phyloP scores from a whole-genome alignment of 2,888 invertebrate species.

The Hirtodrosophila histrioides region DNA sequence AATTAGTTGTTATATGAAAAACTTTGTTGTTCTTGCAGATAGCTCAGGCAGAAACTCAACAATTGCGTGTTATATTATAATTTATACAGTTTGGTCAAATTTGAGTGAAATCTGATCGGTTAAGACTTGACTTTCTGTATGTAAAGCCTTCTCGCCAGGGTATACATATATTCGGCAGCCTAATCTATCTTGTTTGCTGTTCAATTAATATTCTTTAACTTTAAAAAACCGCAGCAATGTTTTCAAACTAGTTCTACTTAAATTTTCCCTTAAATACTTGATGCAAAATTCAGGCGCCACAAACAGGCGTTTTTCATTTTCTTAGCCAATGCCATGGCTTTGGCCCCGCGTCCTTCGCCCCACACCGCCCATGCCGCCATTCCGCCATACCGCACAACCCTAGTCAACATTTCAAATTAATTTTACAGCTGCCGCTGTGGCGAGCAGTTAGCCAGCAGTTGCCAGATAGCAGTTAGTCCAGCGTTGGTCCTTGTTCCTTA shows the following conservation, averaged over 20 bases:
- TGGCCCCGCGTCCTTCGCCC: background rate
- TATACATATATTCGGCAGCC: too few species aligned
- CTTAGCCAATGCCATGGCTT: constrained; percentile 5
- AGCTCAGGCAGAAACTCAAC: too few species aligned
- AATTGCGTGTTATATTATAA: too few species aligned
- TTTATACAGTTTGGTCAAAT: too few species aligned
- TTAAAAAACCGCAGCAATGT: background rate
- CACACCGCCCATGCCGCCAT: background rate
- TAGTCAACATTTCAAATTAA: constrained; percentile 71
- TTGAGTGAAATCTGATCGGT: too few species aligned
- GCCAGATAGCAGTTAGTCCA: constrained; percentile 29
- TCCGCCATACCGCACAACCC: background rate
- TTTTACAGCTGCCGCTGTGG: constrained; percentile 67
- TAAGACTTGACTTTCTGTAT: too few species aligned
- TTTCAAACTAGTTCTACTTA: constrained; percentile 24
- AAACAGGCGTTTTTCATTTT: constrained; percentile 27
- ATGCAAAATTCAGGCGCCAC: constrained; percentile 42
- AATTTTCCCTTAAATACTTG: constrained; percentile 50
- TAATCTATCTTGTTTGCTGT: too few species aligned
- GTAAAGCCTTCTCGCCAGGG: too few species aligned
- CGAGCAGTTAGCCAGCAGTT: constrained; percentile 46
- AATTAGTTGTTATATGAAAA: too few species aligned
- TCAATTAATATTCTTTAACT: background rate
- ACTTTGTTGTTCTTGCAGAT: too few species aligned
- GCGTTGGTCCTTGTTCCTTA: constrained; percentile 11